Evolutionary conservation across 2,888 invertebrate species (phyloP).

Genomic region (Biston stratarius): DNA sequence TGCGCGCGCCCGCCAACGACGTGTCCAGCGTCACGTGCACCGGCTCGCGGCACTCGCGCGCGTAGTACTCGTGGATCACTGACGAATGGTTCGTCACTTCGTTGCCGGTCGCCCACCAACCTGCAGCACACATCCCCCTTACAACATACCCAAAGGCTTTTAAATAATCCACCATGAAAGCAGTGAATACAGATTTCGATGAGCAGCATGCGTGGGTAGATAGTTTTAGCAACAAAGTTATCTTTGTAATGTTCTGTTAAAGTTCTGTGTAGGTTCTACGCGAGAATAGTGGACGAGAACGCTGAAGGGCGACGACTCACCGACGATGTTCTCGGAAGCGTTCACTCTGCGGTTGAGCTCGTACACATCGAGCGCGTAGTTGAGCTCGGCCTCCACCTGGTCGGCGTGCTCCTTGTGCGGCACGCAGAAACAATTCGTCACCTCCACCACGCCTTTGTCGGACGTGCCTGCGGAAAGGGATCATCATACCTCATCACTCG

Average conservation of each 20-base stretch:
- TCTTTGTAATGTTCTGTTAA: too few species aligned
- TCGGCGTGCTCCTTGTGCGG: slow-evolving; percentile 99
- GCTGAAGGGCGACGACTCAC: slow-evolving; percentile 60
- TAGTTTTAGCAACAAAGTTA: too few species aligned
- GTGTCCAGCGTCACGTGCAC: slow-evolving; percentile 98
- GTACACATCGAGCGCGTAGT: slow-evolving; percentile 98
- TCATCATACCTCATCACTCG: slow-evolving; percentile 6
- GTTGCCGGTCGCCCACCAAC: slow-evolving; percentile 99
- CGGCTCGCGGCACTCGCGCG: slow-evolving; percentile 97
- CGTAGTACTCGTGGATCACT: slow-evolving; percentile 98
- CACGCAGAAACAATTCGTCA: slow-evolving; percentile 99
- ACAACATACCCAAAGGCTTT: neutral
- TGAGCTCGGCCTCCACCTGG: slow-evolving; percentile 98
- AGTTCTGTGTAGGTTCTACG: too few species aligned
- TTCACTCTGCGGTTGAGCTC: slow-evolving; percentile 97
- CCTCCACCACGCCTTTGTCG: slow-evolving; percentile 97
- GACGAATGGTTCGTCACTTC: slow-evolving; percentile 99
- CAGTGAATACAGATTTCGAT: too few species aligned
- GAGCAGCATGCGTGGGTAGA: too few species aligned
- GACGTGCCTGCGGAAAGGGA: slow-evolving; percentile 88
- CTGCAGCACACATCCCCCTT: slow-evolving; percentile 54
- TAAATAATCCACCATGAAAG: too few species aligned
- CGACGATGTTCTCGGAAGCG: slow-evolving; percentile 96
- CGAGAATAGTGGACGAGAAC: neutral
- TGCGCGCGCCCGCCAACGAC: slow-evolving; percentile 93